phyloP scores from a whole-genome alignment of 2,797 vertebrate genomes.

The Myoxocephalus aenaeus region DNA sequence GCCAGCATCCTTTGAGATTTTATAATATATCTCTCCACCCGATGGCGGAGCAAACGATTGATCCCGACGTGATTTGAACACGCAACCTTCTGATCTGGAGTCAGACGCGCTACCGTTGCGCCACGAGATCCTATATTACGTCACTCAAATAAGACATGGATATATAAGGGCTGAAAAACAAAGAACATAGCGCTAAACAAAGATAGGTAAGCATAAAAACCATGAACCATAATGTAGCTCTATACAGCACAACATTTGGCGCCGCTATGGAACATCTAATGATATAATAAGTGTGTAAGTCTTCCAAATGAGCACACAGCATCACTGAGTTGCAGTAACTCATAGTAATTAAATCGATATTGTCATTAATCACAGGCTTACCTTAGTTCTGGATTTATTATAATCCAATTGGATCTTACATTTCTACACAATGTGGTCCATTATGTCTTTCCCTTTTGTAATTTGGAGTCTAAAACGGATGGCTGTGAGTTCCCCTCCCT shows the following conservation, averaged over 20 bases:
- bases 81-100: conserved; percentile 64
- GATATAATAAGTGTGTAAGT: too few species aligned
- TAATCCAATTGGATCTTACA: too few species aligned
- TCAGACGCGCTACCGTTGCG: conserved; percentile 63
- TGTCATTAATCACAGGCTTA: background rate
- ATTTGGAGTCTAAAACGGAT: background rate
- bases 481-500: background rate
- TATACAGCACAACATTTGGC: background rate
- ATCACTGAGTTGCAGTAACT: too few species aligned
- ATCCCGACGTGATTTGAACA: conserved; percentile 61
- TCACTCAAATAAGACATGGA: accelerated
- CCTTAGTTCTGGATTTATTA: too few species aligned
- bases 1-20: too few species aligned
- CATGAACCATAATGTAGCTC: background rate
- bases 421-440: background rate
- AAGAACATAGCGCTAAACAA: too few species aligned
- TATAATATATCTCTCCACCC: too few species aligned
- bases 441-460: background rate
- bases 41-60: background rate
- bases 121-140: conserved; percentile 28
- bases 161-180: too few species aligned
- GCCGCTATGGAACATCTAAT: background rate
- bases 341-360: background rate
- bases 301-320: too few species aligned
- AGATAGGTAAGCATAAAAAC: background rate